These are phyloP conservation scores for Carassius auratus DNA, from an alignment of 2,113 vertebrate species.

Conservation along the genomic window DNA sequence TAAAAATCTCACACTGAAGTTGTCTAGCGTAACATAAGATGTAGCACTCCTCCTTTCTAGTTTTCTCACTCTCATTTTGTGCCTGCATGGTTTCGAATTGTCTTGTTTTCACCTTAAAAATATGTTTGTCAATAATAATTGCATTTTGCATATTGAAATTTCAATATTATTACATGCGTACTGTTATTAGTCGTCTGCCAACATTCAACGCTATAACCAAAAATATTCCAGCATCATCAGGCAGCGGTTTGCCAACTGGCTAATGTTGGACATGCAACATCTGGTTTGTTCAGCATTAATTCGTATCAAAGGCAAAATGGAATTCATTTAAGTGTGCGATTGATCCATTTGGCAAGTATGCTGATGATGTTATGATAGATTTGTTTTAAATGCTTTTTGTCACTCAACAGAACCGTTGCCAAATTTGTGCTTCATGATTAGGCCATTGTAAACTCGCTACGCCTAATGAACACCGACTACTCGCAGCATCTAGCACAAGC, in stretches of 20 bases:
- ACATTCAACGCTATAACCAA: slow-evolving; percentile 16
- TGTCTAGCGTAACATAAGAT: slow-evolving; percentile 65
- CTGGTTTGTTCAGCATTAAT: slow-evolving; percentile 58
- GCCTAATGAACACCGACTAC: slow-evolving; percentile 39
- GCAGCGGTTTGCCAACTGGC: slow-evolving; percentile 47
- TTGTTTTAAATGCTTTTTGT: slow-evolving; percentile 46
- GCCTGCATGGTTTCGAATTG: not conserved
- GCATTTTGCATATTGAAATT: slow-evolving; percentile 13
- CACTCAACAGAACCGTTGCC: slow-evolving; percentile 40
- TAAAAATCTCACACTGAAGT: slow-evolving; percentile 73
- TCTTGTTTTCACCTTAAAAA: slow-evolving; percentile 1
- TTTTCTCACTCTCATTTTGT: slow-evolving; percentile 35
- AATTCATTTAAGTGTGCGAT: slow-evolving; percentile 49
- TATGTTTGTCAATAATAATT: not conserved
- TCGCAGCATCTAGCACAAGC: slow-evolving; percentile 1
- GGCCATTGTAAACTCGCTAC: slow-evolving; percentile 29
- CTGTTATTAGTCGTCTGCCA: slow-evolving; percentile 9
- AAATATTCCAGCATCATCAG: slow-evolving; percentile 35
- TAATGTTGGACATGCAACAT: slow-evolving; percentile 46
- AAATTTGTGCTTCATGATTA: slow-evolving; percentile 41
- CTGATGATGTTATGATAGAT: slow-evolving; percentile 48
- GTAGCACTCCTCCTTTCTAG: slow-evolving; percentile 57
- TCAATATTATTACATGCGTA: not conserved
- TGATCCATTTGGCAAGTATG: slow-evolving; percentile 49
- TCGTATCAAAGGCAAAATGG: slow-evolving; percentile 48